Base-by-base conservation (phyloP, 2,888 invertebrate genomes). In the Danaus chrysippus region DNA sequence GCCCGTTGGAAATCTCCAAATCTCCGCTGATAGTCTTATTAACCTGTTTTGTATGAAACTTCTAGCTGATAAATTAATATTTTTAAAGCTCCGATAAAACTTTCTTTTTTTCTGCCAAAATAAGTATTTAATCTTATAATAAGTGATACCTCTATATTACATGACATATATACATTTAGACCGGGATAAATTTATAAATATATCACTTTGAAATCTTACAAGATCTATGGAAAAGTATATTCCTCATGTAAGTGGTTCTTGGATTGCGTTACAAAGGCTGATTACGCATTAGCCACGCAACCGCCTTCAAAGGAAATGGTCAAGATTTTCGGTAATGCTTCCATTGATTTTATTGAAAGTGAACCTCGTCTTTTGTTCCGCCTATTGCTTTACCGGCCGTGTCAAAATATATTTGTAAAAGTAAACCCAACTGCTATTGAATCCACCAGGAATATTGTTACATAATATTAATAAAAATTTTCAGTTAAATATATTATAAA, bases 251-350 rank as follows among this genome's bases (percentile, higher is more conserved):
- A 54, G 34, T 41, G 55, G 41, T 13, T 42, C 43, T 58, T 17
- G 56, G 56, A 59, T 56, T 17, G 23, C 56, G 42, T 56, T 63
- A 59, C 59, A 59, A 63, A 59, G 82, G 82, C 82, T 77, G 78
- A 68, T 71, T 79, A 76, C 76, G 76, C 83, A 85, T 87, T 87
- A 85, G 79, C 83, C 86, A 77, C 73, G 72, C 80, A 83, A 79
- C 82, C 81, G 82, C 75, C 71, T 81, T 83, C 83, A 80, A 82
- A 86, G 84, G 84, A 82, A 82, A 79, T 76, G 77, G 74, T 73
- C 69, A 74, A 77, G 79, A 82, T 79, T 79, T 74, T 71, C 74
- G 72, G 81, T 86, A 87, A 87, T 86, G 85, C 63, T 56, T 43
- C 66, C 69, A 70, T 72, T 71, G 70, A 71, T 70, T 71, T 69